These are phyloP conservation scores for Aphaenogaster ashmeadi DNA, from an alignment of 1,140 invertebrate genomes.

Conservation along the genomic window DNA sequence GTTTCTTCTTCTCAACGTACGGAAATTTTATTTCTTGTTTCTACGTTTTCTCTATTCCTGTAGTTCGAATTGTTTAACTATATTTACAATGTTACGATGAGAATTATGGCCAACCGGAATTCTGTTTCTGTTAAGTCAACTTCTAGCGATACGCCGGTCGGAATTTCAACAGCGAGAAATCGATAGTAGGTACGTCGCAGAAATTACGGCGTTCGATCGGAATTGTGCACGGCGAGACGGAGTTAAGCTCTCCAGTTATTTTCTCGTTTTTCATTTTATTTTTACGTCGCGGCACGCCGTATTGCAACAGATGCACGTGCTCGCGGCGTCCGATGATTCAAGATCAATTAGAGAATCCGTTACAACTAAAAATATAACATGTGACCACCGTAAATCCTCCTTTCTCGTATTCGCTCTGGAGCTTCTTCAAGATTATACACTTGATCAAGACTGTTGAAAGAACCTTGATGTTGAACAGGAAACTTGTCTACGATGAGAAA, in stretches of 20 bases:
- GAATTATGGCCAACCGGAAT: not conserved
- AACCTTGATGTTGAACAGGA: not conserved
- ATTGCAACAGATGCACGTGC: constrained; percentile 27
- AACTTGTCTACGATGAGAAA: not conserved
- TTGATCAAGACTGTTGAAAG: not conserved
- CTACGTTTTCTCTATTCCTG: not conserved
- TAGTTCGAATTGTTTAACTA: constrained; percentile 4
- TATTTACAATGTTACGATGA: not conserved
- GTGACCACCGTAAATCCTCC: not conserved
- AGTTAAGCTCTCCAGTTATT: constrained; percentile 2
- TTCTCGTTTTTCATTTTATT: constrained; percentile 54
- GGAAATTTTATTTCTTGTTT: not conserved
- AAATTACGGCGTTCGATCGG: not conserved
- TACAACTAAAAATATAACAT: constrained; percentile 49
- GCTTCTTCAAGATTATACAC: not conserved
- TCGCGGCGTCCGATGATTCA: constrained; percentile 43
- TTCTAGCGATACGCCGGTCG: not conserved
- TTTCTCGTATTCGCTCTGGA: not conserved
- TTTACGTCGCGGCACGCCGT: constrained; percentile 30
- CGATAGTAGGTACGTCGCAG: no score
- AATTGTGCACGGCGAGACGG: not conserved
- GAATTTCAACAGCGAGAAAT: not conserved
- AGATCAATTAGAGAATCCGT: constrained; percentile 59
- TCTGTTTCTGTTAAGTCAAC: not conserved
- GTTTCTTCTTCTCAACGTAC: not conserved